A percentile compares a stretch with the other conserved stretches of the same genome.
Conservation (phyloP, 2,888 invertebrate species). For the Eupeodes luniger region DNA sequence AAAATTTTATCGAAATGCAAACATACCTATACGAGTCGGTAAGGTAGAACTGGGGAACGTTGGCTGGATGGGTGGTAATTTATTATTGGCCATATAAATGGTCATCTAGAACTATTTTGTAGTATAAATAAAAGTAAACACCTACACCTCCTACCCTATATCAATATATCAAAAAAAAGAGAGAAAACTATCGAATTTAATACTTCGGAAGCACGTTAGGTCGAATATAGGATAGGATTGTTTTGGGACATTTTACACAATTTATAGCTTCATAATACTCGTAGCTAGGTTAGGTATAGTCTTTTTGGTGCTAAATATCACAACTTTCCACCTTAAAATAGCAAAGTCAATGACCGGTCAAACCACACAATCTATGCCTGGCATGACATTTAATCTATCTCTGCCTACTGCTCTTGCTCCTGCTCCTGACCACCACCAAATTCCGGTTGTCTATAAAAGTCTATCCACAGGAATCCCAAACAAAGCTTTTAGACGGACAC, state of each 20-base stretch:
- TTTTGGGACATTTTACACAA: conserved; percentile 49
- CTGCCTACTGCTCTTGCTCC: neutral
- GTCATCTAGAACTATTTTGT: neutral
- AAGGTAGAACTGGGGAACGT: neutral
- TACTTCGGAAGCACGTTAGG: conserved; percentile 38
- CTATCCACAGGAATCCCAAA: conserved; percentile 25
- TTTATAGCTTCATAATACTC: neutral
- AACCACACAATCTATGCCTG: conserved; percentile 46
- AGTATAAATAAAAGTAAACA: neutral
- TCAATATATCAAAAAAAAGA: no score
- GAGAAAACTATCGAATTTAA: conserved; percentile 10
- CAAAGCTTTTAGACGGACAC: neutral
- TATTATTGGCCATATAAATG: no score
- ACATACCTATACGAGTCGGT: neutral
- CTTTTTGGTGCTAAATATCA: conserved; percentile 40
- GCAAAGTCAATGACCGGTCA: conserved; percentile 62
- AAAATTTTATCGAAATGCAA: conserved; percentile 7
- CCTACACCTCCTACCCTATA: no score
- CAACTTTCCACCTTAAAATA: conserved; percentile 41
- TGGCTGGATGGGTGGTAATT: no score
- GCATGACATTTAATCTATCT: conserved; percentile 55
- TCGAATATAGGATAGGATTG: neutral
- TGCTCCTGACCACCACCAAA: neutral
- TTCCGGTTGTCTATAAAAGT: conserved; percentile 5
- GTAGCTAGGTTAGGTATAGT: neutral